Base-by-base conservation (phyloP, 2,797 vertebrate genomes). In the Garrulus glandarius region DNA sequence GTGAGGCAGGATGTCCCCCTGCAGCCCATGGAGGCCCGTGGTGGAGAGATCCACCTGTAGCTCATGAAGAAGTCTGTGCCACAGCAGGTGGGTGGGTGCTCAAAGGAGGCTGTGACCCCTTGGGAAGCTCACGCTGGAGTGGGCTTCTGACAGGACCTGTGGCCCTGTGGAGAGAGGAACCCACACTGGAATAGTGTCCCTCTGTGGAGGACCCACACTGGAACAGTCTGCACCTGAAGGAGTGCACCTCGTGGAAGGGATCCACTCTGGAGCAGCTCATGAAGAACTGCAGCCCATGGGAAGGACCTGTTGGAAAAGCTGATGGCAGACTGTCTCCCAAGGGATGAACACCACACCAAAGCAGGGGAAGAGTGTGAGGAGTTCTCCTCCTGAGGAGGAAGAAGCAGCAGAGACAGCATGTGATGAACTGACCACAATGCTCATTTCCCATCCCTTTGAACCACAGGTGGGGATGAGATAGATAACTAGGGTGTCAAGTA, bases 321-420 rank as follows among this genome's bases (percentile, higher is more conserved):
- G 46, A 17, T 41, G 36, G 30, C 1, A 1, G 11, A 49, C 22
- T 4, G 2, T 22, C 2, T 59, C 36, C 36, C 3, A 3, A 26
- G 41, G 36, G 26, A 64, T 16, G 8, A 43, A 23, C 34, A 41
- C 11, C 34, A 68, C 6, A 5, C 1, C 36, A 55, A 60, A 68
- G 59, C 32, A 81, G 50, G 5, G 10, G 26, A 65, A 34, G 41
- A 68, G 29, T 44, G 21, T 50, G 12, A 68, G 16, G 6, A 39
- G 7, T 49, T 19, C 29, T 72, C 29, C 21, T 17, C 3, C 16
- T 49, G 24, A 64, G 44, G 27, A 59, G 30, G 37, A 91, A 57
- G 34, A 16, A 72, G 29, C 0, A 0, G 55, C 29, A 76, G 36
- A 61, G 17, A 46, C 4, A 67, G 7, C 4, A 2, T 24, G 8